Conservation (phyloP, 2,888 invertebrate species). For the Cistogaster globosa region DNA sequence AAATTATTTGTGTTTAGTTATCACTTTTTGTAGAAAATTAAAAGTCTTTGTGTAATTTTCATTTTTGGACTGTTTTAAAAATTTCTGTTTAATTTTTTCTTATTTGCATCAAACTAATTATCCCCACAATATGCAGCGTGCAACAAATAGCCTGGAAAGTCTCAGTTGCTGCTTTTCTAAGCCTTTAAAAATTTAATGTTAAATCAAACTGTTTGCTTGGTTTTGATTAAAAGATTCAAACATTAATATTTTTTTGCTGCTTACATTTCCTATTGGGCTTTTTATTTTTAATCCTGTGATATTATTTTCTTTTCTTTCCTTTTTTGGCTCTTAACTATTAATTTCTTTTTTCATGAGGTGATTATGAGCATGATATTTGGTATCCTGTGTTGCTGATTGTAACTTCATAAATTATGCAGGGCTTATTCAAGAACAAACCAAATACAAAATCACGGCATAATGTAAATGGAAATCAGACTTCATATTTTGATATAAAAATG, state of each 20-base stretch:
- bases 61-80: too few species aligned
- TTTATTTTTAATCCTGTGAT: neutral
- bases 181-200: neutral
- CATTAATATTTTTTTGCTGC: neutral
- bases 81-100: too few species aligned
- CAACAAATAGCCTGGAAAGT: too few species aligned
- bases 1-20: too few species aligned
- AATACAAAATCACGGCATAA: slow-evolving; percentile 51
- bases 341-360: slow-evolving; percentile 60
- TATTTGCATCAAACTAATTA: too few species aligned
- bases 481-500: neutral
- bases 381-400: slow-evolving; percentile 58
- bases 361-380: slow-evolving; percentile 67
- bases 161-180: too few species aligned
- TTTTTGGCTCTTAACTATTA: slow-evolving; percentile 42
- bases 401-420: slow-evolving; percentile 65
- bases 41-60: too few species aligned
- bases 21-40: too few species aligned
- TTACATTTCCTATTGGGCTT: slow-evolving; percentile 39
- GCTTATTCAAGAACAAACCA: slow-evolving; percentile 19
- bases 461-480: slow-evolving; percentile 17
- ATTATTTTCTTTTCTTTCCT: slow-evolving; percentile 7
- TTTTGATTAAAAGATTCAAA: neutral
- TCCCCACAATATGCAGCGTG: too few species aligned
- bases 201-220: neutral